These are phyloP conservation scores for Tragelaphus scriptus DNA, from an alignment of 2,113 vertebrate species.

Conservation along the genomic window DNA sequence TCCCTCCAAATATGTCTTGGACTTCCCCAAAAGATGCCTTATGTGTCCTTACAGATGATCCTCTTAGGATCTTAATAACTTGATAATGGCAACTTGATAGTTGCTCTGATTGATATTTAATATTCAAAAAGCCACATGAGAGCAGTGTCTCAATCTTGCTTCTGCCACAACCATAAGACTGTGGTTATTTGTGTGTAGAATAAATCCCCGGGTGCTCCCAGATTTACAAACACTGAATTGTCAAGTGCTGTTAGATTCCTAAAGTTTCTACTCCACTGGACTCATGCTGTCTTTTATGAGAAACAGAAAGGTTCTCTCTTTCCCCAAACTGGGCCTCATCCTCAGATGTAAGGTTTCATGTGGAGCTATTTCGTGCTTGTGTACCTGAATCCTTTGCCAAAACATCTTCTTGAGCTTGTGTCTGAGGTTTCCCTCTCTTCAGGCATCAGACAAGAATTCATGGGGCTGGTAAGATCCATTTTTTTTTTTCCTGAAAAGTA, in stretches of 20 bases:
- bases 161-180: not conserved
- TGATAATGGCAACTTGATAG: not conserved
- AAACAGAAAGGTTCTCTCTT: not conserved
- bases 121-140: not conserved
- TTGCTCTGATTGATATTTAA: not conserved
- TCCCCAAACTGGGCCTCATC: not conserved
- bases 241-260: not conserved
- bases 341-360: not conserved
- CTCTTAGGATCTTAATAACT: not conserved
- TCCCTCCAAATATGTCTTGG: not conserved
- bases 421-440: too few relatives aligned
- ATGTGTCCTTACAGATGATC: not conserved
- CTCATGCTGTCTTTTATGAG: fast-evolving
- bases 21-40: not conserved
- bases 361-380: too few relatives aligned
- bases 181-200: not conserved
- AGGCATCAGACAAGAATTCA: too few relatives aligned
- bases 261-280: not conserved
- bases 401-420: too few relatives aligned
- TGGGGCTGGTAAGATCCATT: too few relatives aligned
- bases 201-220: not conserved
- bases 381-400: too few relatives aligned
- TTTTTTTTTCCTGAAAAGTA: too few relatives aligned
- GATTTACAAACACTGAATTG: not conserved
- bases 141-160: not conserved